Evolutionary conservation across 2,113 vertebrate species (phyloP).

Genomic region (Clarias magur): DNA sequence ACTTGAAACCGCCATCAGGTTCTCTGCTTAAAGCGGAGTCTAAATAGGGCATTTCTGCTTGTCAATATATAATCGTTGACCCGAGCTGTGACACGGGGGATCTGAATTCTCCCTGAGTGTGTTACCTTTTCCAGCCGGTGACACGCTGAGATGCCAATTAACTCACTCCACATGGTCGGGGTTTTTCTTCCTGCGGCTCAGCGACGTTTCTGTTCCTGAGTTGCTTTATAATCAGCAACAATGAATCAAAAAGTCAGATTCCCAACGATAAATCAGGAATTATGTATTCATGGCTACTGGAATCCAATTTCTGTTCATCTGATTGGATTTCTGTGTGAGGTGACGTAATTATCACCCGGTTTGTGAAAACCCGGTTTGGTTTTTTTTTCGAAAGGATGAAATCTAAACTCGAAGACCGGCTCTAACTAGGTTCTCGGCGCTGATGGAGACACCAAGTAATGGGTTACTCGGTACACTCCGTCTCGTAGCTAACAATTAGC

Average conservation of each 20-base stretch:
- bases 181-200: slow-evolving; percentile 23
- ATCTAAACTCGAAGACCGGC: slow-evolving; percentile 37
- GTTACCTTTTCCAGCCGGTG: slow-evolving; percentile 42
- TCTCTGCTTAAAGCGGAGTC: slow-evolving; percentile 58
- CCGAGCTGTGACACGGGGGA: slow-evolving; percentile 46
- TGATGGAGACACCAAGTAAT: slow-evolving; percentile 64
- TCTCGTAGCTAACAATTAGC: slow-evolving; percentile 77
- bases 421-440: slow-evolving; percentile 49
- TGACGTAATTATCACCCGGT: too few relatives aligned
- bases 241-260: slow-evolving; percentile 39
- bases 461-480: slow-evolving; percentile 74
- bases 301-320: slow-evolving; percentile 29
- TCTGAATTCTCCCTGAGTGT: slow-evolving; percentile 37
- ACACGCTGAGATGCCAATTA: slow-evolving; percentile 33
- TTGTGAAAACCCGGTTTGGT: neutral
- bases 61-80: slow-evolving; percentile 72
- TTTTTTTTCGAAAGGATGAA: neutral
- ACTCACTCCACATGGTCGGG: slow-evolving; percentile 15
- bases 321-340: neutral
- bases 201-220: slow-evolving; percentile 32
- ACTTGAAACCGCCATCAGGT: slow-evolving; percentile 60
- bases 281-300: slow-evolving; percentile 3
- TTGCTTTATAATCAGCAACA: slow-evolving; percentile 38
- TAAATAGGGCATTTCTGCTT: slow-evolving; percentile 73
- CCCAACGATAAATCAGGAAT: neutral